phyloP scores from a whole-genome alignment of 2,113 vertebrate genomes.

The Drymodes brunneopygia region DNA sequence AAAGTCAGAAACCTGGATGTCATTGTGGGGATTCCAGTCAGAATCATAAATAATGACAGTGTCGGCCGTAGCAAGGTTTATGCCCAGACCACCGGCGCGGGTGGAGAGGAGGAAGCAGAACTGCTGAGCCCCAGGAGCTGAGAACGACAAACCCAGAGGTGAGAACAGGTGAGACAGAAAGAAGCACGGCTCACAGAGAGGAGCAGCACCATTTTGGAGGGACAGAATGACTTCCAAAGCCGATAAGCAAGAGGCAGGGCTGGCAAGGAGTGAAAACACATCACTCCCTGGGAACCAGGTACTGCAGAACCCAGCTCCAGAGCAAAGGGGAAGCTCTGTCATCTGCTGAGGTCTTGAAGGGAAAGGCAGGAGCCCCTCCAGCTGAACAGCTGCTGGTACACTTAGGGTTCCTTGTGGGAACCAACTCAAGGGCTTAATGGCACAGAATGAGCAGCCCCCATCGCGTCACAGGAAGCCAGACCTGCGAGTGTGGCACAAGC shows the following conservation, averaged over 20 bases:
- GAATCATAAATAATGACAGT: conserved; percentile 98
- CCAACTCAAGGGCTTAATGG: rapidly evolving
- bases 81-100: conserved; percentile 93
- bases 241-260: not conserved
- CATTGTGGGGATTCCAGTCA: conserved; percentile 99
- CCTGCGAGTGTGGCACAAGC: rapidly evolving
- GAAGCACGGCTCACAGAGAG: not conserved
- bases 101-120: conserved; percentile 98
- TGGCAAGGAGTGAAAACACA: not conserved
- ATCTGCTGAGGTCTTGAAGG: not conserved
- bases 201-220: not conserved
- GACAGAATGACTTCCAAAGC: rapidly evolving
- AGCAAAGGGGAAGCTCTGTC: not conserved
- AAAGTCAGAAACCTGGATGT: conserved; percentile 86
- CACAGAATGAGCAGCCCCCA: rapidly evolving
- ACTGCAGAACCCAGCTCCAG: not conserved
- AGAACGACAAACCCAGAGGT: conserved; percentile 45
- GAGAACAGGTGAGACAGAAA: not conserved
- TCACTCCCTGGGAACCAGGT: not conserved
- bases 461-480: rapidly evolving
- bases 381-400: not conserved
- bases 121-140: conserved; percentile 97
- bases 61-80: conserved; percentile 95
- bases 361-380: not conserved
- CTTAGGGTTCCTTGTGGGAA: not conserved